Percentiles rank a stretch among this genome's conserved stretches.
Evolutionary conservation across 2,888 invertebrate genomes (phyloP).

Genomic region (Lagria hirta): DNA sequence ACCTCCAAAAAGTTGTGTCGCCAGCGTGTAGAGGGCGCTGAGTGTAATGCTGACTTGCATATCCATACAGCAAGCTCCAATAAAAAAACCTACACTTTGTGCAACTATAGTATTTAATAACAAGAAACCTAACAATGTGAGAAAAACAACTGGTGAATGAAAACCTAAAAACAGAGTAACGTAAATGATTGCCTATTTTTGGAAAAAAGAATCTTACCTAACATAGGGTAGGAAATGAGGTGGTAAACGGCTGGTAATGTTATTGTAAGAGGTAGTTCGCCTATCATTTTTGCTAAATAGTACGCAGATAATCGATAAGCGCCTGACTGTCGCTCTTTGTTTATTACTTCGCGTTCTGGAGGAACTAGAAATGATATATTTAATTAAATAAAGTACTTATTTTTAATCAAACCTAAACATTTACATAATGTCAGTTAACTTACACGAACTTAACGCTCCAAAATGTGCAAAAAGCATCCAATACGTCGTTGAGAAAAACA

Average conservation of each 20-base stretch:
- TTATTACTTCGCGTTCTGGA: conserved; percentile 75
- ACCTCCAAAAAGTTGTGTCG: conserved; percentile 75
- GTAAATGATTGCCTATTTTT: no score
- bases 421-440: no score
- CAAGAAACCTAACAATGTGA: conserved; percentile 67
- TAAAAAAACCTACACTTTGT: conserved; percentile 78
- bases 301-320: conserved; percentile 78
- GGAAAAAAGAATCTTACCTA: no score
- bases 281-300: conserved; percentile 79
- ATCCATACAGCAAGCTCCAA: conserved; percentile 76
- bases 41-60: conserved; percentile 77
- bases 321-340: conserved; percentile 76
- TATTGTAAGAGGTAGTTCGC: conserved; percentile 74
- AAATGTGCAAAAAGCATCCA: conserved; percentile 82
- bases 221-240: conserved; percentile 74
- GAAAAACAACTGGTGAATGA: conserved; percentile 65
- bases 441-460: conserved; percentile 76
- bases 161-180: conserved; percentile 52
- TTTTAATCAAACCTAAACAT: conserved; percentile 1
- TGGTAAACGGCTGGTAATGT: conserved; percentile 75
- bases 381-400: no score
- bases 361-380: conserved; percentile 64
- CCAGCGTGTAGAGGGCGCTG: conserved; percentile 74
- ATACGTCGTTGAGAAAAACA: conserved; percentile 81
- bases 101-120: conserved; percentile 73